Percentiles rank a stretch among this genome's conserved stretches.
Conservation (phyloP, 2,113 vertebrate species). For the Takifugu flavidus region DNA sequence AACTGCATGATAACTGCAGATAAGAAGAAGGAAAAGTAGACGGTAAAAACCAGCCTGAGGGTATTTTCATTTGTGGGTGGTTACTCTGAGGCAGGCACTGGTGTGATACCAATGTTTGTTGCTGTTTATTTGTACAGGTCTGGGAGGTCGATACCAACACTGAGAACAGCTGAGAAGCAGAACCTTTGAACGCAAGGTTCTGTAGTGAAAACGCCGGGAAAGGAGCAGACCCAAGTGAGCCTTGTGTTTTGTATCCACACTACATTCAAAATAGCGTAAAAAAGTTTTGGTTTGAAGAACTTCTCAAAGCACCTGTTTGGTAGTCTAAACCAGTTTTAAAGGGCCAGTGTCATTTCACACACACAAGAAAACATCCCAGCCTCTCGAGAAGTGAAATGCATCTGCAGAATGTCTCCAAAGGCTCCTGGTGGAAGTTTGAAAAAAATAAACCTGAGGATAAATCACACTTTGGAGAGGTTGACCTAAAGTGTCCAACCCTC, state of each 20-base stretch:
- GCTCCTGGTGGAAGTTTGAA: not conserved
- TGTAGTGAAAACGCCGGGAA: not conserved
- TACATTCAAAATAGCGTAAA: too few species aligned
- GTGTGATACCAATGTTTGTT: slow-evolving; percentile 26
- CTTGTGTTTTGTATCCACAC: too few species aligned
- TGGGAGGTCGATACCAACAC: not conserved
- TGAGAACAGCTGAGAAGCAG: not conserved
- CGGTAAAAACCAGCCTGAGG: slow-evolving; percentile 17
- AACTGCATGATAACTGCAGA: too few species aligned
- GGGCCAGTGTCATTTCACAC: not conserved
- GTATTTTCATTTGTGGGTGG: slow-evolving; percentile 21
- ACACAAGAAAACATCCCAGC: too few species aligned
- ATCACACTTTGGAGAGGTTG: not conserved
- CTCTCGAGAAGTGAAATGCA: too few species aligned
- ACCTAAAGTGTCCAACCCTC: not conserved
- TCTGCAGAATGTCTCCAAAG: too few species aligned
- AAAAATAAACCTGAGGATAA: not conserved
- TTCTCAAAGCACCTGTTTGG: too few species aligned
- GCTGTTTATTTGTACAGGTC: slow-evolving; percentile 19
- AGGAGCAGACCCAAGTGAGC: too few species aligned
- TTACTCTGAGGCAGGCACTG: not conserved
- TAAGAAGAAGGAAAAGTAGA: too few species aligned
- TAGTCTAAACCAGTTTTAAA: too few species aligned
- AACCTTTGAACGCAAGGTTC: not conserved
- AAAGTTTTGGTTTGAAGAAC: too few species aligned